Evolutionary conservation across 1,140 invertebrate genomes (phyloP).

Genomic region (Dendroctonus valens): DNA sequence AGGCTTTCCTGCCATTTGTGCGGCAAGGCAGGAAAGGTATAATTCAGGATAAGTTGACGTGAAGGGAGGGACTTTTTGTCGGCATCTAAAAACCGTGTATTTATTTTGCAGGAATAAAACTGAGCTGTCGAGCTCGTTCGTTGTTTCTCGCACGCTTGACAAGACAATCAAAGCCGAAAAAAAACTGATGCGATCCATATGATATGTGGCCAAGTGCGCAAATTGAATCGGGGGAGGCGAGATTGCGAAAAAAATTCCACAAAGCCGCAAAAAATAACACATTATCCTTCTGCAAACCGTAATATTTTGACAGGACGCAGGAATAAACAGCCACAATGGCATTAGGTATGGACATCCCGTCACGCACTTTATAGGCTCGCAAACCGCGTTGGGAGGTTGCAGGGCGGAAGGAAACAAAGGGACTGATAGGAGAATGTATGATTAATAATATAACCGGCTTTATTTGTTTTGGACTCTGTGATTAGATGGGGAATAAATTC

Average conservation of each 20-base stretch:
- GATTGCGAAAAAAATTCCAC: constrained; percentile 3
- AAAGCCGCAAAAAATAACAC: constrained; percentile 35
- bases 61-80: background rate
- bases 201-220: background rate
- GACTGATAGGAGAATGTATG: background rate
- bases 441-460: constrained; percentile 3
- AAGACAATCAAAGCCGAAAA: background rate
- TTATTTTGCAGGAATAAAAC: background rate
- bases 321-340: constrained; percentile 35
- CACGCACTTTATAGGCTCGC: constrained; percentile 27
- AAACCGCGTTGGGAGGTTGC: constrained; percentile 7
- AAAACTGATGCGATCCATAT: background rate
- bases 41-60: constrained; percentile 31
- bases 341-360: constrained; percentile 41
- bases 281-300: constrained; percentile 33
- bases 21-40: constrained; percentile 27
- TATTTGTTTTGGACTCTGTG: background rate
- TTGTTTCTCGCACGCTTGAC: background rate
- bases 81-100: background rate
- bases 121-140: background rate
- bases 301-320: constrained; percentile 39
- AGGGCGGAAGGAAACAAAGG: constrained; percentile 15
- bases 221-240: constrained; percentile 5
- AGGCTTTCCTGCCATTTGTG: constrained; percentile 26
- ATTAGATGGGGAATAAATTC: no score